These are phyloP conservation scores for Acanthornis magna DNA, from an alignment of 2,797 vertebrate genomes.

Conservation along the genomic window DNA sequence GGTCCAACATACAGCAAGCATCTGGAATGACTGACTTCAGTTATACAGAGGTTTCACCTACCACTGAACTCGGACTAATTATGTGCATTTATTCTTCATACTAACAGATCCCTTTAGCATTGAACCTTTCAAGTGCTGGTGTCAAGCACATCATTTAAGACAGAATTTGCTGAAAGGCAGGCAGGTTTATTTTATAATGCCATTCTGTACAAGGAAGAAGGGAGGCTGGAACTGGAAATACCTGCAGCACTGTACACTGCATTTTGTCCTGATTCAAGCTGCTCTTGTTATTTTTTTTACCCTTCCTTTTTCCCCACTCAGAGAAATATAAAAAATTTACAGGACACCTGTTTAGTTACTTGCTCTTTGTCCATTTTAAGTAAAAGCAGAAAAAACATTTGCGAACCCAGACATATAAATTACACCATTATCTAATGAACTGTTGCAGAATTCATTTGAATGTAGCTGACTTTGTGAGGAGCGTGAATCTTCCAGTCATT, in stretches of 20 bases:
- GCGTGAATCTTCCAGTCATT: slow-evolving; percentile 68
- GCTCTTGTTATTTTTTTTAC: background rate
- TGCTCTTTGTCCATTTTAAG: slow-evolving; percentile 42
- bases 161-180: slow-evolving; percentile 23
- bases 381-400: slow-evolving; percentile 13
- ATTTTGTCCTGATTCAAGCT: slow-evolving; percentile 3
- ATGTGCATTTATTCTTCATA: slow-evolving; percentile 1
- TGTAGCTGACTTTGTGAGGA: slow-evolving; percentile 55
- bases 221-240: background rate
- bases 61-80: slow-evolving; percentile 41
- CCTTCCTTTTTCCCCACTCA: background rate
- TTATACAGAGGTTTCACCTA: background rate
- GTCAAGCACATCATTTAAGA: background rate
- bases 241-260: background rate
- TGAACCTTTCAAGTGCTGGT: background rate
- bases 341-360: slow-evolving; percentile 36
- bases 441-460: slow-evolving; percentile 68
- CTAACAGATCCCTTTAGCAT: background rate
- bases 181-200: slow-evolving; percentile 25
- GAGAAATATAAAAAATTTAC: background rate
- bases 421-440: slow-evolving; percentile 69
- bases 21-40: background rate
- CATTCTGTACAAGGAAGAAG: background rate
- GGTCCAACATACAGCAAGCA: background rate
- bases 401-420: slow-evolving; percentile 68